Evolutionary conservation across 2,797 vertebrate genomes (phyloP), one percentile per base, ranked within the genome.

Genomic region (Sciaenops ocellatus): DNA sequence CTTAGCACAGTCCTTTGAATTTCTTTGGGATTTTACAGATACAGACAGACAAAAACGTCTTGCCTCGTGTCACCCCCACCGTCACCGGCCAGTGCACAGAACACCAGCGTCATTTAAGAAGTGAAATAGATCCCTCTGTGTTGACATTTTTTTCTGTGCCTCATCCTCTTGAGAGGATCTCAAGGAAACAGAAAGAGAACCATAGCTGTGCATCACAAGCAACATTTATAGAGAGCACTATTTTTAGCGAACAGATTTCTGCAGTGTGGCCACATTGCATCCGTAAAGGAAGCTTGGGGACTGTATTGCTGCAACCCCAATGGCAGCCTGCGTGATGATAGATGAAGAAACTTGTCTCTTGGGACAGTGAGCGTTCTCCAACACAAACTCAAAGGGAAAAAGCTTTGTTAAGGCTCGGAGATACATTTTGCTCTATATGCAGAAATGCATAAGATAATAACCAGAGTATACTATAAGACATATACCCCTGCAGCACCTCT

Each of bases 241-340:
- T 95, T 95, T 95, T 93, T 95, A 94, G 92, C 75, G 3, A 48
- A 55, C 41, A 78, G 75, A 84, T 81, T 88, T 94, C 90, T 94
- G 94, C 91, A 90, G 90, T 86, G 76, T 90, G 50, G 82, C 90
- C 85, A 82, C 82, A 85, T 83, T 75, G 83, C 78, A 88, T 84
- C 85, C 13, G 63, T 71, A 55, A 87, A 83, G 62, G n/a, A 87
- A 41, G 84, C 87, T 92, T 73, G 55, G 87, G 85, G 85, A 87
- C 78, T 62, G 22, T 52, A 87, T 22, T 28, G 48, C 86, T 84
- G 89, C 81, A 90, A 88, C 82, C 81, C 85, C 76, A 63, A 88
- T 87, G 89, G 84, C 85, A 88, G 78, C 67, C 67, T 30, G 30
- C 65, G 86, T 82, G 78, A 86, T 93, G 87, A 93, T 90, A 89